Conservation (phyloP, 1,140 invertebrate genomes). For the Pissodes strobi region DNA sequence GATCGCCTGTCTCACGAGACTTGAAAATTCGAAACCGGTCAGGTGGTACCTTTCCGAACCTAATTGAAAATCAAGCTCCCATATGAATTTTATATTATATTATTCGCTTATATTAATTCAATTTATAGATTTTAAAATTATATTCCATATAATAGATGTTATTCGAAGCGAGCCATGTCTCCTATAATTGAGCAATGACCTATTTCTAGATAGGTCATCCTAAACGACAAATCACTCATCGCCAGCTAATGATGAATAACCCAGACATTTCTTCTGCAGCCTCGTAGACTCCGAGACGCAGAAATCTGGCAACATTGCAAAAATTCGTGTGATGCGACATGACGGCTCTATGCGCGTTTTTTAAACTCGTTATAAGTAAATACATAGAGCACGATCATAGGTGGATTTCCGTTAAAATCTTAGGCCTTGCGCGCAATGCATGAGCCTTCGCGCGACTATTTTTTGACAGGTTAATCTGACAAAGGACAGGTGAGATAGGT, state of each 20-base stretch:
- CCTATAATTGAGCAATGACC: no score
- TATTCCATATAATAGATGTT: no score
- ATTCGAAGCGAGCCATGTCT: no score
- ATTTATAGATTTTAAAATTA: no score
- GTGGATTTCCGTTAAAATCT: constrained; percentile 31
- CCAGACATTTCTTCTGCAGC: constrained; percentile 55
- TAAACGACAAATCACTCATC: no score
- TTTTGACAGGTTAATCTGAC: constrained; percentile 48
- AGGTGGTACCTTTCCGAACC: no score
- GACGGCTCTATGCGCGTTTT: constrained; percentile 43
- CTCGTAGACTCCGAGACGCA: constrained; percentile 39
- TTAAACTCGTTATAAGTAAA: constrained; percentile 38
- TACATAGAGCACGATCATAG: constrained; percentile 17
- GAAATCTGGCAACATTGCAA: constrained; percentile 24
- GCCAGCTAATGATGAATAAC: constrained; percentile 28
- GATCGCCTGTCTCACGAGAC: no score
- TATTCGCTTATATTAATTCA: no score
- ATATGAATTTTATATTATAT: no score
- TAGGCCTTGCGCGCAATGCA: constrained; percentile 55
- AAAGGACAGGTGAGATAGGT: constrained; percentile 51
- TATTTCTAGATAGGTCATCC: no score
- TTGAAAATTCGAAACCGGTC: no score
- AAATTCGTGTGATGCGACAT: constrained; percentile 46
- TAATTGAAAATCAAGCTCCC: no score
- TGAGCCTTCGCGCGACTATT: constrained; percentile 51